These are phyloP conservation scores for Ganaspis sp. DNA, from an alignment of 1,140 invertebrate genomes.

Conservation along the genomic window DNA sequence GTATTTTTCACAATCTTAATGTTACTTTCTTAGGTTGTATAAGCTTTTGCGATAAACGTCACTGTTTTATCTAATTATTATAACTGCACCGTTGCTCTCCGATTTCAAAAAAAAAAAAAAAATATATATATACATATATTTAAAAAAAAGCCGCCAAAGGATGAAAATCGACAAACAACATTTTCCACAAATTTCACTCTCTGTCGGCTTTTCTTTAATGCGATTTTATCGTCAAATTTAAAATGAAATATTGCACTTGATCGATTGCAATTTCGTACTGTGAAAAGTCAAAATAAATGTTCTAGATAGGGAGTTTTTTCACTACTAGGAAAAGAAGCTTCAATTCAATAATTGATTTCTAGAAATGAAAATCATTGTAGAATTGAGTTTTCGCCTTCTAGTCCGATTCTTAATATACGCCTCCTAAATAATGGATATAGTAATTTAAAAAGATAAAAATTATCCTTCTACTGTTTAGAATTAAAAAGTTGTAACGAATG, in stretches of 20 bases:
- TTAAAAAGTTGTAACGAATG: background rate
- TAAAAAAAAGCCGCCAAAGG: no score
- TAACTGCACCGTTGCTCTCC: background rate
- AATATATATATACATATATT: no score
- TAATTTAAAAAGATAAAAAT: background rate
- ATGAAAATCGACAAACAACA: background rate
- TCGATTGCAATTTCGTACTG: slow-evolving; percentile 22
- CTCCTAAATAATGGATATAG: background rate
- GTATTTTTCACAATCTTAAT: slow-evolving; percentile 30
- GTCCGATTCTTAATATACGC: background rate
- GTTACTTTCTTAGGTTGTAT: slow-evolving; percentile 20
- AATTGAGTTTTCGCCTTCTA: background rate
- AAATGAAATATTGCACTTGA: background rate
- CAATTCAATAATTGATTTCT: background rate
- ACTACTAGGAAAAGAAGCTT: background rate
- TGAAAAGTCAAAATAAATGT: slow-evolving; percentile 19
- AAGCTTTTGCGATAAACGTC: slow-evolving; percentile 8
- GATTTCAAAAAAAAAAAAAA: background rate
- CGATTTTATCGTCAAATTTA: background rate
- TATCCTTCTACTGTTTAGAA: background rate
- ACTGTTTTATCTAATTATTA: background rate
- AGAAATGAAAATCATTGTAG: background rate
- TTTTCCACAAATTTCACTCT: background rate
- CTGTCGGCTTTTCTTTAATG: background rate
- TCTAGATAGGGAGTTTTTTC: slow-evolving; percentile 24